Base-by-base conservation (phyloP, 1,140 invertebrate species). In the Charaxes varanes region DNA sequence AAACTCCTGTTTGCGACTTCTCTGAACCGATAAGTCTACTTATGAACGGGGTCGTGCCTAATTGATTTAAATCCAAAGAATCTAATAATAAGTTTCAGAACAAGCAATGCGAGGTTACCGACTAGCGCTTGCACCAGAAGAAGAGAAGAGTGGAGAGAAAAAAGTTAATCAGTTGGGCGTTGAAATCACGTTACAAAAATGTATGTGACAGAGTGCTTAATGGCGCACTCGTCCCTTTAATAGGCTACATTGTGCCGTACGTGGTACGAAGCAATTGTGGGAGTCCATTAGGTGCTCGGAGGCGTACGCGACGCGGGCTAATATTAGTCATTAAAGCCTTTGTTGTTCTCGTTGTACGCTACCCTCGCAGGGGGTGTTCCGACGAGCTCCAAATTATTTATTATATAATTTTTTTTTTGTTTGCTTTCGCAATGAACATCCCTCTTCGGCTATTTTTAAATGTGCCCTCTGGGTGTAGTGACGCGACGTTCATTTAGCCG, bases 271-370 rank as follows among this genome's bases (percentile, higher is more conserved):
- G 59, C 70, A 76, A 73, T 76, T 67, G 62, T 68, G n/a, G 47
- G 68, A 73, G 56, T 69, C 74, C 71, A 79, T 79, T 79, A 69
- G 54, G 55, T 54, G 50, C 13, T n/a, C 34, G 53, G 56, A 64
- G 62, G 59, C 65, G 61, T 62, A 50, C 57, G 51, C 49, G 46
- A 8, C 34, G 42, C 53, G 45, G 41, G 53, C 67, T 78, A 72
- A 78, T 74, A 78, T 73, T 67, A 66, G 69, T 71, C 70, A 70
- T 78, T 78, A 78, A 52, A 53, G 63, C 61, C 66, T 70, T 73
- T 70, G 67, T 69, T 73, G 59, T 60, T 67, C 41, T 27, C 52
- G 54, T 61, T 60, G 59, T 61, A 51, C 41, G 51, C 53, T 52
- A 57, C 67, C 64, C 64, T 53, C 54, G 35, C 43, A 48, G 64